A percentile compares a stretch with the other conserved stretches of the same genome.
Conservation (phyloP, 2,113 vertebrate genomes). For the Emydura subglobosa region DNA sequence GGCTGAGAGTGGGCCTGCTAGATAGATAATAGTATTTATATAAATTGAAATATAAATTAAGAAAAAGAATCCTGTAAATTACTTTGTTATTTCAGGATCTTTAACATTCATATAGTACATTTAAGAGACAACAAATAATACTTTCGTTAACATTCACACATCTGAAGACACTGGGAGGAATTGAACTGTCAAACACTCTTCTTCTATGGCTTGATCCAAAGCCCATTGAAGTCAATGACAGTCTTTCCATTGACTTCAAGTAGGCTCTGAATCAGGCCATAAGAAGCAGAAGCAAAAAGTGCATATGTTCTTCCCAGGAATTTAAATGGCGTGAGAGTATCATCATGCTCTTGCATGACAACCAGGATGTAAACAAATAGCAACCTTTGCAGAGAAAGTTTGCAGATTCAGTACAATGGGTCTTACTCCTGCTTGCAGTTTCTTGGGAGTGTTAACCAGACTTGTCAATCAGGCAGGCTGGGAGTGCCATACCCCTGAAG, state of each 20-base stretch:
- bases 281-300: background rate
- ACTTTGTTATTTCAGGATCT: background rate
- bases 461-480: background rate
- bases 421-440: background rate
- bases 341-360: background rate
- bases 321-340: background rate
- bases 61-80: background rate
- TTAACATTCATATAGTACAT: background rate
- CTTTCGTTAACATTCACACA: background rate
- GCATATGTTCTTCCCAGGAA: background rate
- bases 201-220: background rate
- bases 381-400: background rate
- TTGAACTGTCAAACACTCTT: background rate
- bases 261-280: background rate
- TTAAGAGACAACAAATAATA: background rate
- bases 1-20: background rate
- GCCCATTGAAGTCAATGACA: background rate
- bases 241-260: background rate
- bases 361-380: constrained; percentile 12
- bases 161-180: background rate
- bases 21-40: background rate
- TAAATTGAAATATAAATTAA: background rate
- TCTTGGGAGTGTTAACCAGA: background rate
- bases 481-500: background rate
- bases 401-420: background rate